Evolutionary conservation across 2,888 invertebrate genomes (phyloP).

Genomic region (Pristionchus exspectatus): DNA sequence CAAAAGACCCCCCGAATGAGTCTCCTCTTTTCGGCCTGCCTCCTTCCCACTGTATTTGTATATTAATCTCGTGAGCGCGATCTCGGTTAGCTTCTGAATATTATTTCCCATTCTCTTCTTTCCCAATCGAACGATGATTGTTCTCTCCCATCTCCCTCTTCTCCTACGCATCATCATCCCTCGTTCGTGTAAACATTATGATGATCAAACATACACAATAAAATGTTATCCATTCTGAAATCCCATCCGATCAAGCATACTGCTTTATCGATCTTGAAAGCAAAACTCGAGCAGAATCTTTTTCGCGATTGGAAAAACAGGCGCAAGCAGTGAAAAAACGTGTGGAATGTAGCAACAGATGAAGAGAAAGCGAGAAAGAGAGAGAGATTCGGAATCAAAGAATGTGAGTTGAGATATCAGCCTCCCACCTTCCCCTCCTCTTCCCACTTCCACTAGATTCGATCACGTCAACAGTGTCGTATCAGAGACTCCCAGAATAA

Average conservation of each 20-base stretch:
- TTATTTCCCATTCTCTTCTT: background rate
- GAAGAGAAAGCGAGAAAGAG: background rate
- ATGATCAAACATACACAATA: conserved; percentile 41
- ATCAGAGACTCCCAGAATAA: background rate
- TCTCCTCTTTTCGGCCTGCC: background rate
- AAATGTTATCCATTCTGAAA: background rate
- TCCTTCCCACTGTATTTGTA: background rate
- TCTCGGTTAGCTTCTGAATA: conserved; percentile 3
- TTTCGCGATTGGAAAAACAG: background rate
- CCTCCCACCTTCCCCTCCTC: background rate
- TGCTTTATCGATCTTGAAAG: background rate
- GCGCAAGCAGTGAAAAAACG: background rate
- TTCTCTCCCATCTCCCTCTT: background rate
- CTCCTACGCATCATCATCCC: conserved; percentile 43
- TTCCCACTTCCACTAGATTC: background rate
- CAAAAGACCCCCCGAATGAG: background rate
- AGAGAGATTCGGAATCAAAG: background rate
- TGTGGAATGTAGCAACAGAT: conserved; percentile 19
- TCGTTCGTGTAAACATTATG: conserved; percentile 5
- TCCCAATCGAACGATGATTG: conserved; percentile 45
- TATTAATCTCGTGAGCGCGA: conserved; percentile 20
- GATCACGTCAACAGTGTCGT: background rate
- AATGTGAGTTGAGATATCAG: conserved; percentile 1
- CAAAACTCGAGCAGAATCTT: background rate
- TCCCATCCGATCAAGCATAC: background rate